These are phyloP conservation scores for Sus scrofa DNA, from an alignment of 2,113 vertebrate genomes.

Conservation along the genomic window DNA sequence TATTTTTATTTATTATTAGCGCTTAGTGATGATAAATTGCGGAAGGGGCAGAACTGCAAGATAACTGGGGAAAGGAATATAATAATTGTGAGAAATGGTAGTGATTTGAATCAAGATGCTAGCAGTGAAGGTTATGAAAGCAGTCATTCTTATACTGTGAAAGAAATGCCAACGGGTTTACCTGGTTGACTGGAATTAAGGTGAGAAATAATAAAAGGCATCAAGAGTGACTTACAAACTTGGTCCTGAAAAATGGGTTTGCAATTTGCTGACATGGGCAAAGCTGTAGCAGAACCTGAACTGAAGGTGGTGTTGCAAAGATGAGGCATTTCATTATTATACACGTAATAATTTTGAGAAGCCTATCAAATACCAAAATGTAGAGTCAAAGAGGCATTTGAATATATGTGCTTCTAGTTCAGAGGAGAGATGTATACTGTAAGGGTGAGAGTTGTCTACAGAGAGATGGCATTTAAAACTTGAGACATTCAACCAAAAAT, in stretches of 20 bases:
- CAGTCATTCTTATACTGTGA: not conserved
- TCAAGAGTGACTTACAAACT: not conserved
- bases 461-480: not conserved
- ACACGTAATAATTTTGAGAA: not conserved
- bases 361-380: not conserved
- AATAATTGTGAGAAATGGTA: not conserved
- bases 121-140: not conserved
- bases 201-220: not conserved
- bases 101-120: not conserved
- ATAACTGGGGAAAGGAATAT: not conserved
- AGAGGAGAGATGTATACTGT: not conserved
- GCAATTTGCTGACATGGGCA: not conserved
- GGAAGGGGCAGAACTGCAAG: not conserved
- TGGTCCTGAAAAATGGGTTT: not conserved
- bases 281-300: not conserved
- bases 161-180: not conserved
- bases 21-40: not conserved
- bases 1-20: not conserved
- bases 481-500: not conserved
- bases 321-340: not conserved
- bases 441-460: not conserved
- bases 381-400: not conserved
- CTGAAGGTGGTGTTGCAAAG: not conserved
- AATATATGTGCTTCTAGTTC: not conserved
- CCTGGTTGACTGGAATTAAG: not conserved